A percentile compares a stretch with the other conserved stretches of the same genome.
Evolutionary conservation across 2,888 invertebrate genomes (phyloP).

Genomic region (Thera britannica): DNA sequence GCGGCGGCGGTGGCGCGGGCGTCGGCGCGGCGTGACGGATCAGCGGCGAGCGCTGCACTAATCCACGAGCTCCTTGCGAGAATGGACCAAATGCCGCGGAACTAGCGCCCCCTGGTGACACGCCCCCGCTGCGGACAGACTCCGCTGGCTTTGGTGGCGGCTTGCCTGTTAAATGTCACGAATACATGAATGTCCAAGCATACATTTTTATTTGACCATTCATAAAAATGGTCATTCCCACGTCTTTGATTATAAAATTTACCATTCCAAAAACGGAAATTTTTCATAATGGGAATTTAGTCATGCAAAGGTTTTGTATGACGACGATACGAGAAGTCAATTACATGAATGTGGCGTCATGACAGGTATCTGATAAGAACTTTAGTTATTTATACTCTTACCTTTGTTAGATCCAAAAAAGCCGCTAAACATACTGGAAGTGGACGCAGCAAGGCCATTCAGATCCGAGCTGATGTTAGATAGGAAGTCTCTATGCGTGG

Average conservation of each 20-base stretch:
- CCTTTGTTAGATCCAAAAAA: slow-evolving; percentile 91
- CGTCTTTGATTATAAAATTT: no score
- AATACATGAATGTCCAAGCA: background rate
- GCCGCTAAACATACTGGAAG: slow-evolving; percentile 97
- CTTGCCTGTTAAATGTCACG: slow-evolving; percentile 53
- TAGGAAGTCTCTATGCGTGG: slow-evolving; percentile 92
- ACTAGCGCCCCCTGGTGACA: slow-evolving; percentile 44
- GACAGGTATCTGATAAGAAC: background rate
- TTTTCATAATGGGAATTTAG: no score
- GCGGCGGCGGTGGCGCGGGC: slow-evolving; percentile 87
- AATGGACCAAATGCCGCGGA: slow-evolving; percentile 71
- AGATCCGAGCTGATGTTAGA: slow-evolving; percentile 96
- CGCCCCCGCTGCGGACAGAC: slow-evolving; percentile 28
- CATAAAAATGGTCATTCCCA: no score
- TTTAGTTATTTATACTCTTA: slow-evolving; percentile 47
- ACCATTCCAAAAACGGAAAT: no score
- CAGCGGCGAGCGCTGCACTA: slow-evolving; percentile 95
- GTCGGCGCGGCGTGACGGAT: slow-evolving; percentile 91
- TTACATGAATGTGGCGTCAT: no score
- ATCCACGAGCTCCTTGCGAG: slow-evolving; percentile 90
- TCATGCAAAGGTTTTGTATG: no score
- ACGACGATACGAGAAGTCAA: no score
- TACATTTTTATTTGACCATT: no score
- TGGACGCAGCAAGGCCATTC: slow-evolving; percentile 96
- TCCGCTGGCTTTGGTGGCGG: slow-evolving; percentile 47